phyloP scores from a whole-genome alignment of 2,797 vertebrate genomes.

The Coluber constrictor region DNA sequence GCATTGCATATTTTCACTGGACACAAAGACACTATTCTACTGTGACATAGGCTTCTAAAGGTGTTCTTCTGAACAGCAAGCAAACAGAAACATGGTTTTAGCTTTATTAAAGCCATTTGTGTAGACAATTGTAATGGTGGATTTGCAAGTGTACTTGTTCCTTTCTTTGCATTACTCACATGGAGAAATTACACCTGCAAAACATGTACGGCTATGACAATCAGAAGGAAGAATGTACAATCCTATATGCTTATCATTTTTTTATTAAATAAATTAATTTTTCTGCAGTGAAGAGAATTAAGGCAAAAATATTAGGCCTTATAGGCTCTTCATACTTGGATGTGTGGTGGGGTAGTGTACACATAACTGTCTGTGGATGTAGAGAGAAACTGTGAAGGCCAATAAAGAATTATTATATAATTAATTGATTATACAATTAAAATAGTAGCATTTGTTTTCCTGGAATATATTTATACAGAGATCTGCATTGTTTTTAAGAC shows the following conservation, averaged over 20 bases:
- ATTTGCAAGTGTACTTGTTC: not conserved
- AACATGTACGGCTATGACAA: not conserved
- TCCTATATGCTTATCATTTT: not conserved
- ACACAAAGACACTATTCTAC: not conserved
- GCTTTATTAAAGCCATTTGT: not conserved
- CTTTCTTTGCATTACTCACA: not conserved
- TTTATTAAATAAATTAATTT: not conserved
- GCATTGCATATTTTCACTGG: not conserved
- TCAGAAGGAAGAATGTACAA: not conserved
- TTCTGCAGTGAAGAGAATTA: not conserved
- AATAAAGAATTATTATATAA: not conserved
- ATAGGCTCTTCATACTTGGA: not conserved
- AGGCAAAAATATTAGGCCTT: not conserved
- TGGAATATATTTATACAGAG: not conserved
- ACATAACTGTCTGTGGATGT: not conserved
- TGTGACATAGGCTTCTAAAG: not conserved
- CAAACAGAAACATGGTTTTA: not conserved
- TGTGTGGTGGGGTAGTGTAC: not conserved
- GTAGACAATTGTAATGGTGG: not conserved
- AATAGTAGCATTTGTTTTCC: not conserved
- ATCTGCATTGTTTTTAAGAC: not conserved
- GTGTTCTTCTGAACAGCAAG: not conserved
- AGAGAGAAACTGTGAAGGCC: not conserved
- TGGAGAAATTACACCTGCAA: not conserved
- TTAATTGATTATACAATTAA: not conserved